Base-by-base conservation (phyloP, 2,888 invertebrate species). In the Apodemia zela region DNA sequence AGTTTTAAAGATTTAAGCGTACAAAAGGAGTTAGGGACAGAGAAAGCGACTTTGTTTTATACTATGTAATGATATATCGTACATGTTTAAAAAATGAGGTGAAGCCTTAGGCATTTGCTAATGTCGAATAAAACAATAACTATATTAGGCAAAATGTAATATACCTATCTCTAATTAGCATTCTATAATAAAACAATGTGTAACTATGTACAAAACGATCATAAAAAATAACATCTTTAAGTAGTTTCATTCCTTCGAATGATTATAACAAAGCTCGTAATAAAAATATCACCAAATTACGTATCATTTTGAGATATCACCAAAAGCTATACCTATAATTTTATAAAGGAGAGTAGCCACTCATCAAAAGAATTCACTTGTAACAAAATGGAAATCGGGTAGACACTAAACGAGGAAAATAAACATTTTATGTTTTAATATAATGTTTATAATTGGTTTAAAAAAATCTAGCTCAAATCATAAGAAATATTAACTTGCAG, bases 251-350 rank as follows among this genome's bases (percentile, higher is more conserved):
- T 71, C 71, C 73, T 73, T 33, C 62, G 69, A 71, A 74, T 73
- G 69, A 72, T 63, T 76, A 80, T 75, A 81, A 77, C 84, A 86
- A 87, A 85, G 84, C 85, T 87, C 82, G 79, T 78, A 80, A 78
- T 75, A 77, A 83, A 86, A 84, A 89, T 89, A 90, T 90, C 89
- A 90, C 89, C 86, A 75, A 83, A 85, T 89, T 89, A 90, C 89
- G 89, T 90, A 90, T 89, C 81, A 80, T 80, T 80, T 84, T 78
- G 75, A 83, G 76, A 80, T 88, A 87, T 87, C 86, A 86, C 86
- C 79, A 73, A 75, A 81, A 81, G 79, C 80, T 73, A 81, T 78
- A 77, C 80, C 80, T 85, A 81, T 5, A 13, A 45, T 33, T 57
- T 33, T 62, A 62, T 59, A 73, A 54, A 45, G n/a, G 54, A 54